phyloP scores from a whole-genome alignment of 2,888 invertebrate genomes.

The Eristalis pertinax region DNA sequence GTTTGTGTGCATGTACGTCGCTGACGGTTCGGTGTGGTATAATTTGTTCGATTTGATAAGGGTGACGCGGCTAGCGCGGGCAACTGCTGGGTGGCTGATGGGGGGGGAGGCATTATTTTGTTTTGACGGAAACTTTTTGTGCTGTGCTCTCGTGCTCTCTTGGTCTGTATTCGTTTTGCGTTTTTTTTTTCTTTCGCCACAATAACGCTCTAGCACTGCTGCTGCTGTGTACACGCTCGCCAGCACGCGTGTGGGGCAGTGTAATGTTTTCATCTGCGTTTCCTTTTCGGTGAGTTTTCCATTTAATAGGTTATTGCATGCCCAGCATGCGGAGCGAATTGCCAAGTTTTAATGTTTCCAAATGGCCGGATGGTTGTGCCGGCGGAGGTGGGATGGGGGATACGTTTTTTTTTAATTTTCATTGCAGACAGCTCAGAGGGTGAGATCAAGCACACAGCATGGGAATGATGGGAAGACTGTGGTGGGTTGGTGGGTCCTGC shows the following conservation, averaged over 20 bases:
- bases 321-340: conserved; percentile 26
- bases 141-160: conserved; percentile 22
- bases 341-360: conserved; percentile 11
- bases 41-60: conserved; percentile 63
- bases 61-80: neutral
- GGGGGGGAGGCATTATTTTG: conserved; percentile 49
- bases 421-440: neutral
- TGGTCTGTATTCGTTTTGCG: conserved; percentile 2
- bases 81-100: neutral
- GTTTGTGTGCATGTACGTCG: conserved; percentile 24
- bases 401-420: neutral
- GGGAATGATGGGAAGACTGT: neutral
- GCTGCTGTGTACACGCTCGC: neutral
- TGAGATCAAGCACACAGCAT: neutral
- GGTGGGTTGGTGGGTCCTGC: neutral
- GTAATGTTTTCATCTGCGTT: conserved; percentile 35
- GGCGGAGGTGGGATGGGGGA: neutral
- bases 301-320: conserved; percentile 61
- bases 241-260: conserved; percentile 8
- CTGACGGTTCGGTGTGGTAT: conserved; percentile 33
- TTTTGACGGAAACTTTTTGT: conserved; percentile 71
- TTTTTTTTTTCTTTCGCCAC: conserved; percentile 2
- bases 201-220: neutral
- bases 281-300: conserved; percentile 13
- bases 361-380: neutral